A percentile compares a stretch with the other conserved stretches of the same genome.
These are phyloP conservation scores for Porites rus DNA, from an alignment of 92 coral and sea anemone species.

Conservation along the genomic window DNA sequence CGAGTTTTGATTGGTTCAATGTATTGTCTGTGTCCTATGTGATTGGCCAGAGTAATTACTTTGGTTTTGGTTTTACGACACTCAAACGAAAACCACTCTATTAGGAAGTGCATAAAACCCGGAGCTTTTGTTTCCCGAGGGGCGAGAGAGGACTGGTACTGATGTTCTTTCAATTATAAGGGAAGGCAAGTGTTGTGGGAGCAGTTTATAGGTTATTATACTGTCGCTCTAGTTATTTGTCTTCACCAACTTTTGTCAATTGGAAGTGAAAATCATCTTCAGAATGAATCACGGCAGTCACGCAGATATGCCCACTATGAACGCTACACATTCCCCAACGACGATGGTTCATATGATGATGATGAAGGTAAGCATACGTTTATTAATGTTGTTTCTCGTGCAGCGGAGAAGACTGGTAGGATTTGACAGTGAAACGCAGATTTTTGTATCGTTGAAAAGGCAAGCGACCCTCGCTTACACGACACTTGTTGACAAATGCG, in stretches of 20 bases:
- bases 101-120: background rate
- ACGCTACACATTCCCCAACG: background rate
- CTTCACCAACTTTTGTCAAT: background rate
- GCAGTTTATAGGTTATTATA: background rate
- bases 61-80: no score
- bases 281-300: background rate
- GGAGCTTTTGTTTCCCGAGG: background rate
- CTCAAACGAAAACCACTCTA: no score
- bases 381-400: background rate
- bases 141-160: slow-evolving; percentile 21
- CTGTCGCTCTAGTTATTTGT: background rate
- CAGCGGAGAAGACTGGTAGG: background rate
- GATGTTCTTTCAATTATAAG: background rate
- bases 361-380: slow-evolving; percentile 8
- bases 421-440: background rate
- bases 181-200: background rate
- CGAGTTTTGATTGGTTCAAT: no score
- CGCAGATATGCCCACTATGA: background rate
- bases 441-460: background rate
- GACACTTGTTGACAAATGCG: background rate
- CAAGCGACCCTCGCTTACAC: background rate
- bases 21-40: no score
- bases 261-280: background rate
- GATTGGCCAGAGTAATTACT: no score
- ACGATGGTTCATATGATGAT: background rate